These are phyloP conservation scores for Drosophila picticornis DNA, from an alignment of 2,888 invertebrate species.

Conservation along the genomic window DNA sequence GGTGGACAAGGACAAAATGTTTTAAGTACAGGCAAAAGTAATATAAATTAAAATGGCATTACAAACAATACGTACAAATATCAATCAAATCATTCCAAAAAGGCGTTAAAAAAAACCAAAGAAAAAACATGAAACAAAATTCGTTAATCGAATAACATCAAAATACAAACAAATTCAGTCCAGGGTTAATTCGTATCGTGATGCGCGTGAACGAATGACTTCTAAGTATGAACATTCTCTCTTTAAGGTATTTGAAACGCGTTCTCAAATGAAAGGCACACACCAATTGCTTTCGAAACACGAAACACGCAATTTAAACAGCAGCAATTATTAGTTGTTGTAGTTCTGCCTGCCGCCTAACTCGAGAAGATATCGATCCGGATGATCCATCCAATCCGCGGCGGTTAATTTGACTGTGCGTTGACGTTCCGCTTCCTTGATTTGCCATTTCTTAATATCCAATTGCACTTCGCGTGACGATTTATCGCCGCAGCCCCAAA, in stretches of 20 bases:
- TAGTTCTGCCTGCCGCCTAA: constrained; percentile 94
- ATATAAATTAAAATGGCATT: constrained; percentile 61
- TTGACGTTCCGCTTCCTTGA: constrained; percentile 94
- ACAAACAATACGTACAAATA: constrained; percentile 43
- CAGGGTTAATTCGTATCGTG: constrained; percentile 58
- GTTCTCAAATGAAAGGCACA: constrained; percentile 43
- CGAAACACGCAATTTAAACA: constrained; percentile 45
- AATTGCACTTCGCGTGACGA: constrained; percentile 92
- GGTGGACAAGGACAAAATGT: constrained; percentile 43
- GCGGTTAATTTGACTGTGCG: constrained; percentile 94
- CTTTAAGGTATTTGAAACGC: constrained; percentile 35
- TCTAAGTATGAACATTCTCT: constrained; percentile 10
- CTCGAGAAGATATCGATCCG: constrained; percentile 95
- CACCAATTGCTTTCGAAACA: constrained; percentile 58
- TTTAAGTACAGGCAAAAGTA: constrained; percentile 48
- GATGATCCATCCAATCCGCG: constrained; percentile 97
- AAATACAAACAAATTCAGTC: constrained; percentile 72
- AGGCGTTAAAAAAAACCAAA: constrained; percentile 34
- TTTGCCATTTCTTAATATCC: constrained; percentile 96
- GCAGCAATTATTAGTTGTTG: constrained; percentile 86
- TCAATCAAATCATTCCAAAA: constrained; percentile 54
- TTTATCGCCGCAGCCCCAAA: constrained; percentile 95
- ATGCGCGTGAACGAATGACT: constrained; percentile 48
- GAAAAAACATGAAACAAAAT: constrained; percentile 53
- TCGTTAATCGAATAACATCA: constrained; percentile 58